Conservation (phyloP, 2,113 vertebrate genomes). For the Caloenas nicobarica region DNA sequence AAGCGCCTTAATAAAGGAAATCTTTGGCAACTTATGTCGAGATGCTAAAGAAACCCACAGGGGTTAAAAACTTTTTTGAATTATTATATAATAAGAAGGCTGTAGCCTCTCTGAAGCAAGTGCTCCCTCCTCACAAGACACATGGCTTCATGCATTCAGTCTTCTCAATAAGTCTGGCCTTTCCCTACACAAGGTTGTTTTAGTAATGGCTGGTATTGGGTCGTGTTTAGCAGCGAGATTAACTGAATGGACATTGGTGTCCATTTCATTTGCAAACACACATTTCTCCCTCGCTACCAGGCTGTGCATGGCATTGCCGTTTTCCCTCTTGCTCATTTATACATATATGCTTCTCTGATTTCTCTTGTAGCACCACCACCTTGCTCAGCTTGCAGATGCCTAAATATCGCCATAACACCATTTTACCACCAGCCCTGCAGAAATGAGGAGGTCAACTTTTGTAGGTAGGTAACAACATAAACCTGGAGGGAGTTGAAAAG, state of each 20-base stretch:
- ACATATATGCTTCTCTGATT: not conserved
- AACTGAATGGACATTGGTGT: not conserved
- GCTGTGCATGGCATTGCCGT: accelerated
- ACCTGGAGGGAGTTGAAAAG: not conserved
- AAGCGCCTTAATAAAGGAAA: conserved; percentile 61
- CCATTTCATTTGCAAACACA: not conserved
- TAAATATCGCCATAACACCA: not conserved
- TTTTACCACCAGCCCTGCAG: not conserved
- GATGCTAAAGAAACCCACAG: conserved; percentile 34
- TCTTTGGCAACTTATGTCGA: conserved; percentile 44
- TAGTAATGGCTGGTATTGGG: not conserved
- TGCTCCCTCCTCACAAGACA: not conserved
- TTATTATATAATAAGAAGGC: conserved; percentile 21
- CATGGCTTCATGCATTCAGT: not conserved
- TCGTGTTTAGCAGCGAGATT: not conserved
- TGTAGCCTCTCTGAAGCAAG: not conserved
- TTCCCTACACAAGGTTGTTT: not conserved
- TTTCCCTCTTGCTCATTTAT: not conserved
- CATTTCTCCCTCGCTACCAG: not conserved
- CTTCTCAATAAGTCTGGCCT: not conserved
- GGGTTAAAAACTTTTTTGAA: conserved; percentile 50
- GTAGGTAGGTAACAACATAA: accelerated
- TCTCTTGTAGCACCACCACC: not conserved
- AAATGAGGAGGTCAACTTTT: not conserved
- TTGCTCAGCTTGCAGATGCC: not conserved